phyloP scores from a whole-genome alignment of 2,113 vertebrate species.

The Neogobius melanostomus region DNA sequence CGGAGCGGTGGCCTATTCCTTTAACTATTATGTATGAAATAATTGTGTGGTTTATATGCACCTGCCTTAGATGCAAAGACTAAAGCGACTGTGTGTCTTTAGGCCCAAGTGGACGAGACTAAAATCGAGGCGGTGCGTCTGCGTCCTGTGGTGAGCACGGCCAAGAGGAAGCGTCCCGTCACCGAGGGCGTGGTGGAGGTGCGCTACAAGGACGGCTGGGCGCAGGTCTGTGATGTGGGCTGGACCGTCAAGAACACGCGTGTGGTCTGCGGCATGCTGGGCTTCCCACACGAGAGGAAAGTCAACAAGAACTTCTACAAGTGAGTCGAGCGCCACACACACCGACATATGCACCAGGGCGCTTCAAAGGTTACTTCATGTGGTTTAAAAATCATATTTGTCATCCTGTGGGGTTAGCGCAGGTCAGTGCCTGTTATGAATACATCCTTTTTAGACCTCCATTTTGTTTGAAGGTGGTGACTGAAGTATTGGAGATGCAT shows the following conservation, averaged over 20 bases:
- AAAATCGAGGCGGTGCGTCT: constrained; percentile 89
- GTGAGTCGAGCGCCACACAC: constrained; percentile 69
- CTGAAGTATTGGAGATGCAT: too few relatives aligned
- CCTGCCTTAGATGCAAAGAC: not conserved
- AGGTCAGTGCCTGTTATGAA: not conserved
- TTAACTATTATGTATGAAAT: too few relatives aligned
- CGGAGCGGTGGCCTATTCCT: too few relatives aligned
- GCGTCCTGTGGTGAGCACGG: constrained; percentile 73
- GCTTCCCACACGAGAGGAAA: constrained; percentile 89
- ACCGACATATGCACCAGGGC: not conserved
- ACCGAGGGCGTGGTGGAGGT: constrained; percentile 91
- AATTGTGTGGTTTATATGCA: not conserved
- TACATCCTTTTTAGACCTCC: too few relatives aligned
- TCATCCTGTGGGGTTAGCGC: not conserved
- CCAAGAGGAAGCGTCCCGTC: constrained; percentile 79
- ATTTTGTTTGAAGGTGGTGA: too few relatives aligned
- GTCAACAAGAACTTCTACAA: constrained; percentile 95
- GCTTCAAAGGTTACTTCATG: not conserved
- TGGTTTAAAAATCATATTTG: not conserved
- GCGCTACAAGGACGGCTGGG: constrained; percentile 83
- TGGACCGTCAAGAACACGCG: constrained; percentile 88
- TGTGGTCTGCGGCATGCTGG: constrained; percentile 94
- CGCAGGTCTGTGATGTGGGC: constrained; percentile 86
- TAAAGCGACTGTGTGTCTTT: not conserved
- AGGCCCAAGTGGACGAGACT: constrained; percentile 82